phyloP scores from a whole-genome alignment of 2,113 vertebrate species.

The Lophochroa leadbeateri region DNA sequence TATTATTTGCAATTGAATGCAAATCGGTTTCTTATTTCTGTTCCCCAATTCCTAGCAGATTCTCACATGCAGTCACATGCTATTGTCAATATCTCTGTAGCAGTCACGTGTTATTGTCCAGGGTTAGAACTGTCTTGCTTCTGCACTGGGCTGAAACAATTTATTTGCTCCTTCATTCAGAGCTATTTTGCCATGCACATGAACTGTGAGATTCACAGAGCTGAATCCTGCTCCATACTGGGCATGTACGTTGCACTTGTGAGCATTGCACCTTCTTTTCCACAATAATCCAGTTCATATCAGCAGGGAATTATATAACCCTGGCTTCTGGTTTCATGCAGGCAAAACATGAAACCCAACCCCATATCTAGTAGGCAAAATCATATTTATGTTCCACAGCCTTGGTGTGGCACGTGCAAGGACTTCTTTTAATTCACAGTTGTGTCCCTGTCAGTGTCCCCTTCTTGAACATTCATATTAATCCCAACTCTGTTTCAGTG shows the following conservation, averaged over 20 bases:
- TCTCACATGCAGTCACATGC: not conserved
- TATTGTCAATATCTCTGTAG: not conserved
- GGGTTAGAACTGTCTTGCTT: not conserved
- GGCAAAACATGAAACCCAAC: not conserved
- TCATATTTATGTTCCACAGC: not conserved
- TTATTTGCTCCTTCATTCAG: not conserved
- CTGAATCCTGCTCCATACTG: not conserved
- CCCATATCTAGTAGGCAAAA: not conserved
- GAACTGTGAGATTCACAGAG: not conserved
- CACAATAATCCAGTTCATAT: not conserved
- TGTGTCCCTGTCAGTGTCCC: not conserved
- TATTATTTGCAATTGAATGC: not conserved
- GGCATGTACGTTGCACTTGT: not conserved
- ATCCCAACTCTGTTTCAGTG: not conserved
- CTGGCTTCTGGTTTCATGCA: not conserved
- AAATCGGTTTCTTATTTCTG: not conserved
- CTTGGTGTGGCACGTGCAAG: not conserved
- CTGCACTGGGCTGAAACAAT: not conserved
- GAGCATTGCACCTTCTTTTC: not conserved
- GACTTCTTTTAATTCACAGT: not conserved
- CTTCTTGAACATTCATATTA: not conserved
- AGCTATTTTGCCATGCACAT: rapidly evolving
- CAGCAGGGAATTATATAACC: not conserved
- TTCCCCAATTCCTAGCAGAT: not conserved
- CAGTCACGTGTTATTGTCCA: not conserved